phyloP scores from a whole-genome alignment of 2,888 invertebrate species.

The Alsophila aescularia region DNA sequence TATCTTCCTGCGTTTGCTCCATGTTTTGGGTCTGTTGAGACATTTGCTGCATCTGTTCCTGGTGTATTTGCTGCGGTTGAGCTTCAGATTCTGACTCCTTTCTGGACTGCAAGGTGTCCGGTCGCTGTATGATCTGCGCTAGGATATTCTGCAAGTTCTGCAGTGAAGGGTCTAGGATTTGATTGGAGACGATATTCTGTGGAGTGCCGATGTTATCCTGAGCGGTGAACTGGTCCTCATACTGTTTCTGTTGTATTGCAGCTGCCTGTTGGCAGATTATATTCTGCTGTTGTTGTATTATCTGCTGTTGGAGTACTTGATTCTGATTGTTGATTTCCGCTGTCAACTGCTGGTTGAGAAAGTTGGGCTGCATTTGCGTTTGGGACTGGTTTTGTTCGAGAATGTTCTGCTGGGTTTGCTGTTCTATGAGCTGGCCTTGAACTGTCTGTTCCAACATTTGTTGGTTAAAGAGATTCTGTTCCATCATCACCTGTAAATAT shows the following conservation, averaged over 20 bases:
- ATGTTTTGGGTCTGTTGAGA: constrained; percentile 45
- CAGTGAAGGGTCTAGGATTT: constrained; percentile 79
- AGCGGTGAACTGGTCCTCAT: constrained; percentile 68
- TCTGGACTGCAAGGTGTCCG: constrained; percentile 69
- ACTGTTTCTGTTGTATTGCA: constrained; percentile 77
- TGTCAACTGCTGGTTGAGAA: constrained; percentile 67
- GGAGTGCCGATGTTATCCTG: constrained; percentile 68
- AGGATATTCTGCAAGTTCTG: constrained; percentile 78
- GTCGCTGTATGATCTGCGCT: constrained; percentile 77
- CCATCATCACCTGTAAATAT: constrained; percentile 66
- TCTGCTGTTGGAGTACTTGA: constrained; percentile 82
- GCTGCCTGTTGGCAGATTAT: constrained; percentile 78
- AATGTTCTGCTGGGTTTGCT: constrained; percentile 62
- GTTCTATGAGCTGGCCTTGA: constrained; percentile 69
- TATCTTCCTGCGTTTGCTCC: constrained; percentile 52
- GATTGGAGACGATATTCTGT: constrained; percentile 69
- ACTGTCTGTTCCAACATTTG: constrained; percentile 74
- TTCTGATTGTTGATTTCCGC: constrained; percentile 75
- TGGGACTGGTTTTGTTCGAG: constrained; percentile 61
- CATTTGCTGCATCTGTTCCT: constrained; percentile 47
- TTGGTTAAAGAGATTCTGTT: constrained; percentile 77
- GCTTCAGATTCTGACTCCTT: constrained; percentile 75
- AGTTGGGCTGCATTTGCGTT: constrained; percentile 60
- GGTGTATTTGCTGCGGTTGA: constrained; percentile 53
- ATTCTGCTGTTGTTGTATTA: constrained; percentile 78